A percentile compares a stretch with the other conserved stretches of the same genome.
phyloP scores from a whole-genome alignment of 2,888 invertebrate species.

The Meghimatium bilineatum region DNA sequence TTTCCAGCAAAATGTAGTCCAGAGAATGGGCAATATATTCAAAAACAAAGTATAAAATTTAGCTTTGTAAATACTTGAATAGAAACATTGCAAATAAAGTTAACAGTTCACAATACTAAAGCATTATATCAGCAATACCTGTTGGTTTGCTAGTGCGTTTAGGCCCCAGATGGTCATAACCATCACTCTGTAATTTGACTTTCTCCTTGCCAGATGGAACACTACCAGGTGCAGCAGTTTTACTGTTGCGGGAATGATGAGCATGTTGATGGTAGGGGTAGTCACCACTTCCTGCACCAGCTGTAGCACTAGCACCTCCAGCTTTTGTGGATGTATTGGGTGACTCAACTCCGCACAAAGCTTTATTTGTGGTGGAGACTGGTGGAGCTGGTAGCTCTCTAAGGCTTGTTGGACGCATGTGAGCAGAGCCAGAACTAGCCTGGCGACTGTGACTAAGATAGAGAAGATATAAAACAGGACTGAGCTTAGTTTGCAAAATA shows the following conservation, averaged over 20 bases:
- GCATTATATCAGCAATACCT: not conserved
- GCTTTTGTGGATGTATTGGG: constrained; percentile 18
- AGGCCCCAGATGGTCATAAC: constrained; percentile 64
- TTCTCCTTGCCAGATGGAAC: constrained; percentile 23
- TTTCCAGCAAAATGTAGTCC: too few species aligned
- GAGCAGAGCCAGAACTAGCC: constrained; percentile 58
- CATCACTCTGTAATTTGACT: constrained; percentile 50
- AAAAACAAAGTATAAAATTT: too few species aligned
- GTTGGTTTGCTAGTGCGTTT: constrained; percentile 32
- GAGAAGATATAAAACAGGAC: not conserved
- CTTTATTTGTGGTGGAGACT: constrained; percentile 33
- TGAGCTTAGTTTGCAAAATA: too few species aligned
- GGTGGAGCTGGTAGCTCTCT: constrained; percentile 63
- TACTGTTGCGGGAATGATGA: constrained; percentile 5
- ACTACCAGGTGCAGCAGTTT: not conserved
- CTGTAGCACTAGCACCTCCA: not conserved
- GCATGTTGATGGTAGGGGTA: constrained; percentile 22
- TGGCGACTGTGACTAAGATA: constrained; percentile 56
- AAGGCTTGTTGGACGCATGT: constrained; percentile 57
- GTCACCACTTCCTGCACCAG: not conserved
- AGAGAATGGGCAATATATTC: too few species aligned
- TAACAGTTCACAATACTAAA: too few species aligned
- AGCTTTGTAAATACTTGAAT: too few species aligned
- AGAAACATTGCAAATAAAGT: too few species aligned
- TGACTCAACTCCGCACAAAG: constrained; percentile 25